Conservation (phyloP, 2,113 vertebrate species). For the Ascaphus truei region DNA sequence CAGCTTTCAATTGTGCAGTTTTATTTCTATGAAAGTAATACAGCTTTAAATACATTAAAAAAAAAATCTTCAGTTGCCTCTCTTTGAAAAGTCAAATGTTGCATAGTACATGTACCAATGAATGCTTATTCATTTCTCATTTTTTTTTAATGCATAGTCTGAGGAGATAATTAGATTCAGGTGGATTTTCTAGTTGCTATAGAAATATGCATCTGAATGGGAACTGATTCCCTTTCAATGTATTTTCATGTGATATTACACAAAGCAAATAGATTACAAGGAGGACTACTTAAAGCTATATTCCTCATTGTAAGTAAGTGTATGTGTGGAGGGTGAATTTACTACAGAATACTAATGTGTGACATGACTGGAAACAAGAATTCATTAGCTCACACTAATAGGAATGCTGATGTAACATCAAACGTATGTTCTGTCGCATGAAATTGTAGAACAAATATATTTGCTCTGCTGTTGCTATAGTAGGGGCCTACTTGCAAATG, state of each 20-base stretch:
- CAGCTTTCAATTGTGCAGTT: too few species aligned
- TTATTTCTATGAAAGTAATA: background rate
- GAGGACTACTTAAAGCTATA: background rate
- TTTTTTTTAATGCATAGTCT: conserved; percentile 14
- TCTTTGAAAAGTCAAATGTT: conserved; percentile 23
- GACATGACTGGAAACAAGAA: conserved; percentile 28
- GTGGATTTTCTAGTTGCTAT: conserved; percentile 30
- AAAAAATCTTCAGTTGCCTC: background rate
- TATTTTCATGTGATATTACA: conserved; percentile 20
- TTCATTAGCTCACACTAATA: conserved; percentile 21
- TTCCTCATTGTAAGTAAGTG: background rate
- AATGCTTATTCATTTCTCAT: conserved; percentile 23
- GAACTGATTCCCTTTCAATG: conserved; percentile 21
- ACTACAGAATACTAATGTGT: conserved; percentile 22
- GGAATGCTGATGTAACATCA: conserved; percentile 5
- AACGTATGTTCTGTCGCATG: conserved; percentile 16
- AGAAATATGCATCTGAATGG: conserved; percentile 30
- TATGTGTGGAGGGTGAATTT: conserved; percentile 10
- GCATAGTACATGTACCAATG: background rate
- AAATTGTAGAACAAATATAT: conserved; percentile 1
- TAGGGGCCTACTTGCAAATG: background rate
- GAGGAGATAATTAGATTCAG: conserved; percentile 30
- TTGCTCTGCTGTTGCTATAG: background rate
- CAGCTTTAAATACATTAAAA: background rate
- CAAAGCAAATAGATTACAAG: conserved; percentile 16